Evolutionary conservation across 2,888 invertebrate species (phyloP).

Genomic region (Heliconius erato): DNA sequence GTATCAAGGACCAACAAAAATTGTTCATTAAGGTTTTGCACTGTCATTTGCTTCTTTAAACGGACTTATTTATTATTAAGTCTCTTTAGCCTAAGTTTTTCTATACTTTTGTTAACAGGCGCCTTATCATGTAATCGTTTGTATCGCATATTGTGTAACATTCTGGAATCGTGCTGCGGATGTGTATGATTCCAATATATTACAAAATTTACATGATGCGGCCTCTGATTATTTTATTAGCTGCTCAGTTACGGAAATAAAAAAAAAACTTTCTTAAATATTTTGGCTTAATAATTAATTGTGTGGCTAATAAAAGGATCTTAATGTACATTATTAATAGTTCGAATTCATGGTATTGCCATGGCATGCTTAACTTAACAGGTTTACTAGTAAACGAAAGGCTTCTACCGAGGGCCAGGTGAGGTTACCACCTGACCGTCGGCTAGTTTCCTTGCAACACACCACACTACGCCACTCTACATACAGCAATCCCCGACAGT

Average conservation of each 20-base stretch:
- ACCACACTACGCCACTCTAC: neutral
- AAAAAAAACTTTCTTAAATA: neutral
- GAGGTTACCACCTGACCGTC: slow-evolving; percentile 20
- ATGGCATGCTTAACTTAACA: slow-evolving; percentile 25
- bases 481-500: slow-evolving; percentile 10
- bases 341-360: slow-evolving; percentile 27
- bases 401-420: slow-evolving; percentile 34
- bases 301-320: slow-evolving; percentile 45
- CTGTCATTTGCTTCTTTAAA: slow-evolving; percentile 38
- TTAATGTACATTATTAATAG: slow-evolving; percentile 33
- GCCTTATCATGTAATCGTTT: slow-evolving; percentile 42
- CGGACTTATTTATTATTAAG: slow-evolving; percentile 34
- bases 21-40: slow-evolving; percentile 12
- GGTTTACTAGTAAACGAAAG: slow-evolving; percentile 30
- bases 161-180: slow-evolving; percentile 34
- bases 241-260: slow-evolving; percentile 41
- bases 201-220: slow-evolving; percentile 42
- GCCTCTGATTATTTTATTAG: slow-evolving; percentile 43
- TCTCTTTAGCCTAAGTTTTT: slow-evolving; percentile 42
- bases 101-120: slow-evolving; percentile 40
- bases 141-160: slow-evolving; percentile 11
- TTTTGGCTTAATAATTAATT: slow-evolving; percentile 32
- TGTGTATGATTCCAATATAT: slow-evolving; percentile 38
- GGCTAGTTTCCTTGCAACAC: slow-evolving; percentile 20
- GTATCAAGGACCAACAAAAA: slow-evolving; percentile 17